Evolutionary conservation across 2,797 vertebrate genomes (phyloP).

Genomic region (Takifugu ocellatus): DNA sequence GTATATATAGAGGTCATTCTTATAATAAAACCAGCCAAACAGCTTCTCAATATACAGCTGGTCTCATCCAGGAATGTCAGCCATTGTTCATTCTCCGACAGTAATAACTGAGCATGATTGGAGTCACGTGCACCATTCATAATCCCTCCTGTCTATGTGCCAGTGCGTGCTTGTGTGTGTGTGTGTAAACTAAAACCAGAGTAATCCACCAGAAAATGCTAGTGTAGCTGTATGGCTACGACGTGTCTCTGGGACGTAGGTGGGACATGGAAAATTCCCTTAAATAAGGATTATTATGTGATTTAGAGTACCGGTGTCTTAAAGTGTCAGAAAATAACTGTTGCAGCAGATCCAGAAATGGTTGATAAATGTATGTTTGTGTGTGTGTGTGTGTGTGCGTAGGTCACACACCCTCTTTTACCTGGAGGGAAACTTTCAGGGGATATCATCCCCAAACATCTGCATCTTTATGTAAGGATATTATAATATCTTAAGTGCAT

Average conservation of each 20-base stretch:
- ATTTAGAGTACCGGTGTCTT: slow-evolving; percentile 3
- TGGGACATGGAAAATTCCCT: slow-evolving; percentile 9
- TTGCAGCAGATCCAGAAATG: no score
- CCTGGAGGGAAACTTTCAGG: no score
- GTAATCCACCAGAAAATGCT: slow-evolving; percentile 38
- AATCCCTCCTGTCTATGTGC: slow-evolving; percentile 40
- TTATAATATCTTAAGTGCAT: no score
- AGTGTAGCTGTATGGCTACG: slow-evolving; percentile 21
- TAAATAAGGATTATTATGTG: slow-evolving; percentile 2
- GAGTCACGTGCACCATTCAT: slow-evolving; percentile 44
- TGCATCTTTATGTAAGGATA: no score
- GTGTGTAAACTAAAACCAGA: slow-evolving; percentile 21
- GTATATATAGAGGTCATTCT: slow-evolving; percentile 27
- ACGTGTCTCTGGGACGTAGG: slow-evolving; percentile 20
- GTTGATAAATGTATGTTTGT: no score
- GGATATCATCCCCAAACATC: no score
- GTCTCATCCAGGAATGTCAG: slow-evolving; percentile 30
- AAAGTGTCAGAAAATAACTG: neutral
- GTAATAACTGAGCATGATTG: slow-evolving; percentile 44
- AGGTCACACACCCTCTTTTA: no score
- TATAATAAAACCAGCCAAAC: slow-evolving; percentile 30
- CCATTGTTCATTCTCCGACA: slow-evolving; percentile 33
- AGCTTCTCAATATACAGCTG: slow-evolving; percentile 39
- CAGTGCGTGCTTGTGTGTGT: neutral
- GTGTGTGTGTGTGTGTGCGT: no score